Base-by-base conservation (phyloP, 2,797 vertebrate species). In the Falco biarmicus region DNA sequence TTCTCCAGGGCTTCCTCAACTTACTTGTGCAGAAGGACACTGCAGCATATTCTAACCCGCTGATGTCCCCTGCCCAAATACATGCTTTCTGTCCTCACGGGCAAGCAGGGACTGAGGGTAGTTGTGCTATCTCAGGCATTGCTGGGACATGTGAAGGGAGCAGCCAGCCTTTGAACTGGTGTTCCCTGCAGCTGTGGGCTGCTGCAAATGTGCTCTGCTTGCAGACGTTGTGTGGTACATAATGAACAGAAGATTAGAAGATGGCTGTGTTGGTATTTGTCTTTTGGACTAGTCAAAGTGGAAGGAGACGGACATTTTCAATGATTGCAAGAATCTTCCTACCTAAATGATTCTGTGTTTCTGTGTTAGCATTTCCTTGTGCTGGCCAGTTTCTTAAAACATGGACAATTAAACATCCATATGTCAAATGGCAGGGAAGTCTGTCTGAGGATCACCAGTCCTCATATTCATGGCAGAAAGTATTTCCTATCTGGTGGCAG, bases 11-110 rank as follows among this genome's bases (percentile, higher is more conserved):
- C 21, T 79, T 10, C 3, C 11, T 61, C 34, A 15, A 12, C 45
- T 78, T 48, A 7, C 13, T 9, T 22, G 7, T 20, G 7, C 17
- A 32, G 47, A 32, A 61, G 59, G 29, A 43, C 5, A 11, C 11
- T 37, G 11, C 20, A 56, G 14, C 5, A 5, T n/a, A 24, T 54
- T 69, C 19, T 37, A 47, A 71, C 21, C 6, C 1, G 0, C 6
- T 5, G 0, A 22, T 34, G 31, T 57, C 13, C 19, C 5, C 53
- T 54, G n/a, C 69, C 26, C 4, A 5, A 7, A 3, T 17, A 26
- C 0, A 0, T 50, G 2, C 39, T 63, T 68, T 19, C 26, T 34
- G 32, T 70, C 29, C 54, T 66, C 37, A 39, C 50, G 61, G 70
- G 13, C 53, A 66, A 48, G 41, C 13, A 34, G 16, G 4, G 9